Percentiles rank a stretch among this genome's conserved stretches.
Evolutionary conservation across 1,140 invertebrate genomes (phyloP).

Genomic region (Drosophila triauraria): DNA sequence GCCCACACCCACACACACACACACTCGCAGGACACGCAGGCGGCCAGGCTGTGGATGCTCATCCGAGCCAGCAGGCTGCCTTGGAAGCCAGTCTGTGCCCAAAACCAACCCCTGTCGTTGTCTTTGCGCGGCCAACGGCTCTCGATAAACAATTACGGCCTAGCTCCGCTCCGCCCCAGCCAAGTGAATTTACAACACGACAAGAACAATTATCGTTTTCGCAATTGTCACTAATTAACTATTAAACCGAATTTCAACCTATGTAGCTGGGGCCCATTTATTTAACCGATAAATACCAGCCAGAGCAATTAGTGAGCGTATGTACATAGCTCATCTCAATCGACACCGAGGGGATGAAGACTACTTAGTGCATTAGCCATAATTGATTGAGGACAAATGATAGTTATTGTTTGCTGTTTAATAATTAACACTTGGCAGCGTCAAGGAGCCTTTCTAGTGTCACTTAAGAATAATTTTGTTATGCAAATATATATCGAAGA

Average conservation of each 20-base stretch:
- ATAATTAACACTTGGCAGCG: constrained; percentile 7
- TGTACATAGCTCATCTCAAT: constrained; percentile 12
- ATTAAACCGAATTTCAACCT: constrained; percentile 45
- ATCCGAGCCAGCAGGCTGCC: constrained; percentile 18
- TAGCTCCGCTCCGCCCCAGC: constrained; percentile 25
- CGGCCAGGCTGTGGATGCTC: constrained; percentile 6
- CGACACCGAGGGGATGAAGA: constrained; percentile 3
- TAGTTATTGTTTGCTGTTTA: constrained; percentile 7
- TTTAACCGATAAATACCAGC: constrained; percentile 16
- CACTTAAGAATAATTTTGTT: background rate
- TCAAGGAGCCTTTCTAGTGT: background rate
- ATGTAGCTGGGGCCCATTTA: constrained; percentile 1
- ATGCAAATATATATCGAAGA: background rate
- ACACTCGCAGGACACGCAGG: constrained; percentile 13
- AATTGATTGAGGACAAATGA: constrained; percentile 8
- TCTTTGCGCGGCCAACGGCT: constrained; percentile 64
- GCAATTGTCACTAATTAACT: constrained; percentile 77
- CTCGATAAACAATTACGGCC: constrained; percentile 76
- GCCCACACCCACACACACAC: constrained; percentile 29
- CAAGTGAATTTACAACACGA: constrained; percentile 64
- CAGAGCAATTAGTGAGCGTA: constrained; percentile 11
- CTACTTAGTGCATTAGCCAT: background rate
- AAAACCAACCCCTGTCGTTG: constrained; percentile 20
- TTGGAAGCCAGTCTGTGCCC: background rate
- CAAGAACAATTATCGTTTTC: constrained; percentile 73